These are phyloP conservation scores for Lasioglossum calceatum DNA, from an alignment of 2,888 invertebrate genomes.

Conservation along the genomic window DNA sequence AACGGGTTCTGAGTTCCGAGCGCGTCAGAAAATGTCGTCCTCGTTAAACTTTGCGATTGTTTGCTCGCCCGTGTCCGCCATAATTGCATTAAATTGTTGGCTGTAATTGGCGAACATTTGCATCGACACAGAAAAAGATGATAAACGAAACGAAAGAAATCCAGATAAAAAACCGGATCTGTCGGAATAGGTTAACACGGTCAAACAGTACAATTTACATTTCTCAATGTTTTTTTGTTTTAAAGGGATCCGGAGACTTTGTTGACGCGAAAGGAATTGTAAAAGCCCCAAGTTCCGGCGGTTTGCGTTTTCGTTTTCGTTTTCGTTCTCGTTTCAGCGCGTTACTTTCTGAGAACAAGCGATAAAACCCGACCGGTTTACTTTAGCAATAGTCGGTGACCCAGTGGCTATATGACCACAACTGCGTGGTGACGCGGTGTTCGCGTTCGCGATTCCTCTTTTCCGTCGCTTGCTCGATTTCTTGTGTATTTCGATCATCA, in stretches of 20 bases:
- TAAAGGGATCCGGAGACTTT: neutral
- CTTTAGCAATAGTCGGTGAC: neutral
- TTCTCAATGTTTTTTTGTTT: neutral
- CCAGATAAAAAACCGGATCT: neutral
- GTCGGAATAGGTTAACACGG: neutral
- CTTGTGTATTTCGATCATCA: neutral
- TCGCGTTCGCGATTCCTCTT: neutral
- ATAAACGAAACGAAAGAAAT: too few relatives aligned
- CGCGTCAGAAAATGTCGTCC: neutral
- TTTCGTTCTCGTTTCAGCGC: neutral
- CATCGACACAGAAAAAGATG: neutral
- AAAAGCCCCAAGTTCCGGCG: neutral
- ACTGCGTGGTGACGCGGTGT: neutral
- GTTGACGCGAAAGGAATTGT: neutral
- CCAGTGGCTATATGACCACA: neutral
- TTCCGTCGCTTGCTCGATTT: neutral
- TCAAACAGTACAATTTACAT: neutral
- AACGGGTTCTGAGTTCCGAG: neutral
- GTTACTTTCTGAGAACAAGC: neutral
- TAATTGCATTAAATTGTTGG: neutral
- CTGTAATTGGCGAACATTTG: neutral
- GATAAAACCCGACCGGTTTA: neutral
- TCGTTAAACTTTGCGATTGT: neutral
- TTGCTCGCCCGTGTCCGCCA: neutral
- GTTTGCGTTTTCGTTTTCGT: neutral